Base-by-base conservation (phyloP, 2,888 invertebrate genomes). In the Idaea biselata region DNA sequence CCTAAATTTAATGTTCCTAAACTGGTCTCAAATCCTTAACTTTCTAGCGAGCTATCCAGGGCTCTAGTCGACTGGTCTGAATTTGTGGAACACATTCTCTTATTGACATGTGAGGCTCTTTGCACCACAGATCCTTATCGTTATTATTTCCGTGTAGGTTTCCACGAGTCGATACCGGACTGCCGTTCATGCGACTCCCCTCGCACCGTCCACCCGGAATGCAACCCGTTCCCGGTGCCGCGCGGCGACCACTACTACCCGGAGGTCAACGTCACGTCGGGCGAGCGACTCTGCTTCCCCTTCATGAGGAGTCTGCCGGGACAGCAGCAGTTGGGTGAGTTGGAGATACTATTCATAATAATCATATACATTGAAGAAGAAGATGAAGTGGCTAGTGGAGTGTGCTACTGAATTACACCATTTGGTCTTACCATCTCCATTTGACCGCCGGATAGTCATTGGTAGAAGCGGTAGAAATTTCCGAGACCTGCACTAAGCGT, bases 221-320 rank as follows among this genome's bases (percentile, higher is more conserved):
- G 99, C 81, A 96, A 97, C 90, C 99, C 99, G 0, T 97, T 99
- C 90, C 96, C 96, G 0, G 95, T 99, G 0, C 98, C 98, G 0
- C 85, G 95, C 0, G 96, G 97, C 0, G 99, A 99, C 85, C 97
- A 97, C 67, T 97, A 96, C 86, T 99, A 97, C 82, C 97, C 98
- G 0, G 96, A 97, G 68, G 94, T 96, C 44, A 97, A 98, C 80
- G 94, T 96, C 8, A 95, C 96, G 0, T 96, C 96, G 2, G 98
- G 98, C 0, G 95, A 95, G 63, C 93, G 97, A 16, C 93, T 97
- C 72, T 99, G 99, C 86, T 97, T 99, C 89, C 98, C 98, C 0
- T 98, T 98, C 84, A 98, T 98, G 95, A 94, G 98, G 79, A 98
- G 98, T 59, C 88, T 99, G 68, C 97, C 98, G 0, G 98, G 98